These are phyloP conservation scores for Acholoe squamosa DNA, from an alignment of 2,888 invertebrate genomes.

Conservation along the genomic window DNA sequence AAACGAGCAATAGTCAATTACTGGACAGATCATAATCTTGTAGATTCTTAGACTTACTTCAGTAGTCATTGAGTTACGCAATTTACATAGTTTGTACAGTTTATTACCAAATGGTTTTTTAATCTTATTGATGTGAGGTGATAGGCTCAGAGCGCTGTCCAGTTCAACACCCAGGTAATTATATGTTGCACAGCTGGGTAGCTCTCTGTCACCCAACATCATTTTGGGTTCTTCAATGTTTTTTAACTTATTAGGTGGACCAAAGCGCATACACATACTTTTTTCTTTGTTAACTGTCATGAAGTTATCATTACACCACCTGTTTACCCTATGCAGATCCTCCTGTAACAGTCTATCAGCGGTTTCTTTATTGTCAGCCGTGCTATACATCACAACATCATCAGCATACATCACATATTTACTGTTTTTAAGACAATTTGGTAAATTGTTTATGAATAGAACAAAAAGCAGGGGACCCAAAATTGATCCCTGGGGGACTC, in stretches of 20 bases:
- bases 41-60: neutral
- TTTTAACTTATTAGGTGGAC: too few relatives aligned
- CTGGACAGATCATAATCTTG: neutral
- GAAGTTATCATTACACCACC: neutral
- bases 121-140: neutral
- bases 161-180: neutral
- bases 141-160: neutral
- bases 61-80: neutral
- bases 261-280: too few relatives aligned
- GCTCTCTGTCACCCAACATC: neutral
- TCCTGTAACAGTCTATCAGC: neutral
- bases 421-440: too few relatives aligned
- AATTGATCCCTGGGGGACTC: too few relatives aligned
- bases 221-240: neutral
- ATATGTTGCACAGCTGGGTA: neutral
- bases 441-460: too few relatives aligned
- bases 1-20: neutral
- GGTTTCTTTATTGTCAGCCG: too few relatives aligned
- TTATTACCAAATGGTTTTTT: neutral
- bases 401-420: too few relatives aligned
- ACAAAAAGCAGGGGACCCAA: too few relatives aligned
- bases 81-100: neutral
- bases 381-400: too few relatives aligned
- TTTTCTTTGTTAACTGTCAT: neutral
- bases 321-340: neutral